Conservation (phyloP, 1,140 invertebrate species). For the Saccostrea echinata region DNA sequence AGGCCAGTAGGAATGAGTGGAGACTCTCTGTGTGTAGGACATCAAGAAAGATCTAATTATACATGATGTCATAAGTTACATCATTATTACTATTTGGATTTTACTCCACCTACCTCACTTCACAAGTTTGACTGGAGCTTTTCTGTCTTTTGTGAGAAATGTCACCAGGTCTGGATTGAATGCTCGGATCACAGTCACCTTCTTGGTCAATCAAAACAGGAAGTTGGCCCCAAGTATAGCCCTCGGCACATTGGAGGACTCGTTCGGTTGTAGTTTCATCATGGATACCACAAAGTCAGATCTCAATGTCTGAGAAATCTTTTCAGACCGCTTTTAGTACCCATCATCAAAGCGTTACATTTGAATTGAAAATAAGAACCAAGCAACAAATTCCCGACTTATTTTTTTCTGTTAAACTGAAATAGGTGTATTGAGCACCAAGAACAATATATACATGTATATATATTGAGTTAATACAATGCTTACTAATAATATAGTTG, state of each 20-base stretch:
- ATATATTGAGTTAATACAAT: too few species aligned
- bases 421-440: too few species aligned
- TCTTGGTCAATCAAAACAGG: neutral
- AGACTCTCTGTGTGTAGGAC: too few species aligned
- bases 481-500: too few species aligned
- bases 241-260: neutral
- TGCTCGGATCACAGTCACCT: neutral
- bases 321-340: slow-evolving; percentile 20
- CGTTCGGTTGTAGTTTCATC: neutral
- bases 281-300: neutral
- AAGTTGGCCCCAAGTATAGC: neutral
- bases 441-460: too few species aligned
- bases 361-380: neutral
- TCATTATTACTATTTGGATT: slow-evolving; percentile 25
- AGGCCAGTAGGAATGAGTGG: too few species aligned
- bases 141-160: slow-evolving; percentile 18
- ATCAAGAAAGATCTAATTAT: neutral
- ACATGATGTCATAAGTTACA: slow-evolving; percentile 32
- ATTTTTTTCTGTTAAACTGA: neutral
- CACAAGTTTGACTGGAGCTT: neutral
- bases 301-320: neutral
- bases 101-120: neutral
- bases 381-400: neutral
- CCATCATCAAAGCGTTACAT: neutral
- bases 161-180: slow-evolving; percentile 19